A percentile compares a stretch with the other conserved stretches of the same genome.
These are phyloP conservation scores for Plagodis dolabraria DNA, from an alignment of 2,888 invertebrate genomes.

Conservation along the genomic window DNA sequence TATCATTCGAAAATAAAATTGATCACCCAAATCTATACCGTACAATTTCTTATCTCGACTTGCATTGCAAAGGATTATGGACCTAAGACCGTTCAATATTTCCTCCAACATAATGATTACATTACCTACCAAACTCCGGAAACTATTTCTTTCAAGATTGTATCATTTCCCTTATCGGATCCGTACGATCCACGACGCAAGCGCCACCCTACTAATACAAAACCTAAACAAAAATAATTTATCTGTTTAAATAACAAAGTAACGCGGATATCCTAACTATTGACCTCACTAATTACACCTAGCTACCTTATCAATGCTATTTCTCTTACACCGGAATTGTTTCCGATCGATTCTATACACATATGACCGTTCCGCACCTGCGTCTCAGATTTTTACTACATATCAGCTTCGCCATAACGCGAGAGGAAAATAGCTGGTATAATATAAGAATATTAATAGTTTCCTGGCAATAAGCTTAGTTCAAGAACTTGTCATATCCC, in stretches of 20 bases:
- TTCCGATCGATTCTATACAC: conserved; percentile 51
- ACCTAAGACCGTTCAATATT: conserved; percentile 2
- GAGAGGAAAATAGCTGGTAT: conserved; percentile 20
- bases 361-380: conserved; percentile 23
- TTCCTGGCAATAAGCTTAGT: conserved; percentile 16
- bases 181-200: conserved; percentile 31
- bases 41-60: conserved; percentile 12
- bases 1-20: background rate
- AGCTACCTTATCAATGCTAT: conserved; percentile 70
- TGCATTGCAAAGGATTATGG: conserved; percentile 1
- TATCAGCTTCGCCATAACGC: conserved; percentile 15
- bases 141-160: conserved; percentile 11
- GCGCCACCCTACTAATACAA: conserved; percentile 50
- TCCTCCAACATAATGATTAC: conserved; percentile 21
- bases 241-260: conserved; percentile 60
- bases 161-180: conserved; percentile 15
- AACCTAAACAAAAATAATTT: conserved; percentile 65
- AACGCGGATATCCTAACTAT: conserved; percentile 62
- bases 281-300: conserved; percentile 69
- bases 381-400: conserved; percentile 17
- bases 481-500: conserved; percentile 14
- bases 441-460: conserved; percentile 5
- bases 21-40: conserved; percentile 5
- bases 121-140: conserved; percentile 28
- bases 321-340: conserved; percentile 45